Evolutionary conservation across 1,140 invertebrate genomes (phyloP).

Genomic region (Drosophila nasuta): DNA sequence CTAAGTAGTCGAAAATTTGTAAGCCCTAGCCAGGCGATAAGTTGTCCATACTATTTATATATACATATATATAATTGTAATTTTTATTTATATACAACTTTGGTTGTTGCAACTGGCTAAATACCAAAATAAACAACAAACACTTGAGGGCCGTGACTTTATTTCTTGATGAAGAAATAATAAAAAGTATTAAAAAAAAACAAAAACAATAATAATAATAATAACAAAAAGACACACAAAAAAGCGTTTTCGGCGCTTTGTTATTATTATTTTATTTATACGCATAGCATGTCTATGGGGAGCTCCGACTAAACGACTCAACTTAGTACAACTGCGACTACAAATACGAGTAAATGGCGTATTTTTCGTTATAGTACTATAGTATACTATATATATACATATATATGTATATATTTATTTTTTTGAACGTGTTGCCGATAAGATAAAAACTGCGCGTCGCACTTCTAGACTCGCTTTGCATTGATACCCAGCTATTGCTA

Average conservation of each 20-base stretch:
- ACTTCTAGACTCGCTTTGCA: slow-evolving; percentile 23
- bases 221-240: slow-evolving; percentile 6
- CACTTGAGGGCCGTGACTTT: slow-evolving; percentile 69
- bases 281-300: slow-evolving; percentile 42
- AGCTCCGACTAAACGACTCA: slow-evolving; percentile 1
- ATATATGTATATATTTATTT: not conserved
- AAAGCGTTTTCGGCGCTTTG: slow-evolving; percentile 66
- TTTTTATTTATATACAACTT: not conserved
- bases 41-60: slow-evolving; percentile 7
- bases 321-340: not conserved
- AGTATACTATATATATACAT: too few species aligned
- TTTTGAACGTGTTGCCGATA: slow-evolving; percentile 45
- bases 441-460: slow-evolving; percentile 47
- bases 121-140: slow-evolving; percentile 64
- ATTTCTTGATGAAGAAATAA: slow-evolving; percentile 47
- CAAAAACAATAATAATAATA: not conserved
- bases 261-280: slow-evolving; percentile 68
- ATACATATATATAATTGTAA: not conserved
- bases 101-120: slow-evolving; percentile 27
- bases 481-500: not conserved
- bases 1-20: slow-evolving; percentile 4
- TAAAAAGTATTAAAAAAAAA: slow-evolving; percentile 19
- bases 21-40: slow-evolving; percentile 20
- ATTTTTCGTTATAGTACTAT: not conserved
- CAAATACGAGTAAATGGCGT: slow-evolving; percentile 15